Evolutionary conservation across 2,797 vertebrate genomes (phyloP).

Genomic region (Chrosomus eos): DNA sequence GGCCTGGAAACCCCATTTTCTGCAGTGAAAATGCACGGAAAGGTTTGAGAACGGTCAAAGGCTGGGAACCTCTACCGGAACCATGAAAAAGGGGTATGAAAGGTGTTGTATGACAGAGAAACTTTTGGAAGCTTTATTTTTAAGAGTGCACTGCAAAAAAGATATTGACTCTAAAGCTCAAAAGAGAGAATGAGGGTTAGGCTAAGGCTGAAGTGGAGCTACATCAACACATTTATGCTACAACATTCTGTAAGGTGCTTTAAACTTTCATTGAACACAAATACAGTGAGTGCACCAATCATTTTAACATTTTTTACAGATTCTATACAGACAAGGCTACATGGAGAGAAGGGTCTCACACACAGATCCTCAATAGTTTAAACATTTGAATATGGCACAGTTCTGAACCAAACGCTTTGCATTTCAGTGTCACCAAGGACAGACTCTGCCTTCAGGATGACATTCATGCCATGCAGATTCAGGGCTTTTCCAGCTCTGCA

Average conservation of each 20-base stretch:
- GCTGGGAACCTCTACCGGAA: neutral
- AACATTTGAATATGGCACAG: conserved; percentile 27
- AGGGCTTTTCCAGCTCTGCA: conserved; percentile 18
- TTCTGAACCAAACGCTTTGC: conserved; percentile 38
- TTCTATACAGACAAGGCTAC: neutral
- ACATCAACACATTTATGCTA: neutral
- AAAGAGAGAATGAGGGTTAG: conserved; percentile 38
- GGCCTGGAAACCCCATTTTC: neutral
- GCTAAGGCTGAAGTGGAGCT: neutral
- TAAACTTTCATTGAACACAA: neutral
- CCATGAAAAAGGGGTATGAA: neutral
- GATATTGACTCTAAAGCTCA: conserved; percentile 52
- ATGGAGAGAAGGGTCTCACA: neutral
- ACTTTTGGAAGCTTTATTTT: neutral
- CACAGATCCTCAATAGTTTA: neutral
- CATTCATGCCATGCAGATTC: conserved; percentile 33
- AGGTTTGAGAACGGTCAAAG: neutral
- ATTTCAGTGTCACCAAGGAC: conserved; percentile 38
- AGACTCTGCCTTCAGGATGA: conserved; percentile 20
- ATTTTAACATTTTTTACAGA: neutral
- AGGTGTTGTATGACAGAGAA: neutral
- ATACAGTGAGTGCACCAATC: neutral
- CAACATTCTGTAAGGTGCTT: neutral
- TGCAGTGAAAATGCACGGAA: neutral
- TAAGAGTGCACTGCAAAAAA: conserved; percentile 41